Percentiles rank a stretch among this genome's conserved stretches.
Evolutionary conservation across 2,888 invertebrate genomes (phyloP).

Genomic region (Heliconius sara): DNA sequence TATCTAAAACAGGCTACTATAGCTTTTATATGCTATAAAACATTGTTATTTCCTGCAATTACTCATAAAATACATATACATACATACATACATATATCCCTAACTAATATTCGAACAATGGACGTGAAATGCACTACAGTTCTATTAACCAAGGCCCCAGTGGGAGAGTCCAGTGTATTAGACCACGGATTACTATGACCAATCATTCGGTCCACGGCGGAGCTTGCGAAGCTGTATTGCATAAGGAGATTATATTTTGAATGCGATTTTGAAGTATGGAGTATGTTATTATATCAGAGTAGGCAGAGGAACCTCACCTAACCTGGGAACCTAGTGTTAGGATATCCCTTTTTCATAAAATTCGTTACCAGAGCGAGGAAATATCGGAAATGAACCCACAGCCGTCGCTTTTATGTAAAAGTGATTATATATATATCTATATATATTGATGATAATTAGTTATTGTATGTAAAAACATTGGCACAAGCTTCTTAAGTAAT

Average conservation of each 20-base stretch:
- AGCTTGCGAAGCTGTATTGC: neutral
- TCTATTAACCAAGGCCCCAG: neutral
- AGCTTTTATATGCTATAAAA: neutral
- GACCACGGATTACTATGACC: slow-evolving; percentile 2
- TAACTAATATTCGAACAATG: neutral
- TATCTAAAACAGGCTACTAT: neutral
- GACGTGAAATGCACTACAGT: neutral
- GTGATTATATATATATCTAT: too few species aligned
- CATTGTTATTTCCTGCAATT: too few species aligned
- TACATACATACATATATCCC: neutral
- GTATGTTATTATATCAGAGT: too few species aligned
- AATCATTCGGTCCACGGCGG: neutral
- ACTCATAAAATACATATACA: neutral
- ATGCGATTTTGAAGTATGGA: neutral
- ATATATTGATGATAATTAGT: too few species aligned
- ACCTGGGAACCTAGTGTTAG: neutral
- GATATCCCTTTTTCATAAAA: neutral
- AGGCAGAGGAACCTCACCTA: neutral
- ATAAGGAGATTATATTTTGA: neutral
- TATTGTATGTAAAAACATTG: too few species aligned
- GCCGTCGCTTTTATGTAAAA: too few species aligned
- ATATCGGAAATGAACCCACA: neutral
- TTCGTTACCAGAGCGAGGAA: too few species aligned
- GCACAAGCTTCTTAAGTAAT: neutral
- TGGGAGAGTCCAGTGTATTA: neutral